Conservation (phyloP, 2,797 vertebrate genomes). For the Neopelma chrysocephalum region DNA sequence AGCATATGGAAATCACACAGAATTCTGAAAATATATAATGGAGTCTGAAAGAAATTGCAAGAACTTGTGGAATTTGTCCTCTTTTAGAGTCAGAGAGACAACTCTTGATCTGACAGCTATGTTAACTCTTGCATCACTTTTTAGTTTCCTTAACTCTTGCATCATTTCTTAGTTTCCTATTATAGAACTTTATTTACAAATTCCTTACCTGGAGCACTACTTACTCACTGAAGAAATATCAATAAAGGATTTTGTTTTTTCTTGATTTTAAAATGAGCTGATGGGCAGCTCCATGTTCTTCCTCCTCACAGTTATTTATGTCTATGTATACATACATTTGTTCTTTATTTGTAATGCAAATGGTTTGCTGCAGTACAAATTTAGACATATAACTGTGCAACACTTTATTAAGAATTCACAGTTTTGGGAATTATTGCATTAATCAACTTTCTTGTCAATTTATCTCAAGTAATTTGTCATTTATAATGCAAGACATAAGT, state of each 20-base stretch:
- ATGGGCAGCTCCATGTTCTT: not conserved
- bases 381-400: not conserved
- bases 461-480: not conserved
- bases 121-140: not conserved
- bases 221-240: not conserved
- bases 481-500: not conserved
- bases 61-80: rapidly evolving
- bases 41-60: not conserved
- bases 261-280: not conserved
- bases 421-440: not conserved
- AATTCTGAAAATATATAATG: not conserved
- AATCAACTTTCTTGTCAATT: not conserved
- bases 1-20: not conserved
- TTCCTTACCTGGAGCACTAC: not conserved
- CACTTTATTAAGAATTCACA: not conserved
- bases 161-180: not conserved
- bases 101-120: not conserved
- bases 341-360: not conserved
- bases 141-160: not conserved
- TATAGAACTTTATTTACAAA: not conserved
- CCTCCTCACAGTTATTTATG: not conserved
- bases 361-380: not conserved
- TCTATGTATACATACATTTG: rapidly evolving
- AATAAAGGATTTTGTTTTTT: not conserved
- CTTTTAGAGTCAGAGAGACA: not conserved